These are phyloP conservation scores for Caenorhabditis zanzibari DNA, from an alignment of 2,888 invertebrate genomes.

Conservation along the genomic window DNA sequence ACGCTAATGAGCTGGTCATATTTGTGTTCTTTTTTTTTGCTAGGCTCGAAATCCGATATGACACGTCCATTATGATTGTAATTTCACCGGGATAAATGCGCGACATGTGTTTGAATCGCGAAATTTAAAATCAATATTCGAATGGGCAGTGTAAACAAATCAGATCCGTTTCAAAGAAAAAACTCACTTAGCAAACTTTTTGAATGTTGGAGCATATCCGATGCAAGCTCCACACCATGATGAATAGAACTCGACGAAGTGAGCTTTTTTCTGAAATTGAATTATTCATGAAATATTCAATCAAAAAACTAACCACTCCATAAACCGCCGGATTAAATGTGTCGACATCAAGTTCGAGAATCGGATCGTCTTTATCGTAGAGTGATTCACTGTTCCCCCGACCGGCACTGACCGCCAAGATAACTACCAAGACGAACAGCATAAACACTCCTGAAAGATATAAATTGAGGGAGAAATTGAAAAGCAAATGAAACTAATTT, in stretches of 20 bases:
- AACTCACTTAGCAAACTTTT: slow-evolving; percentile 86
- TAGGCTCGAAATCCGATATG: background rate
- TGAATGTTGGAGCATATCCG: slow-evolving; percentile 93
- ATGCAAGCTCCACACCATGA: slow-evolving; percentile 97
- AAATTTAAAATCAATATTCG: slow-evolving; percentile 30
- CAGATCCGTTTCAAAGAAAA: slow-evolving; percentile 4
- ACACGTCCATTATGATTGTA: background rate
- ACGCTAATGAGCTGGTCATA: background rate
- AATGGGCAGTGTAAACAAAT: slow-evolving; percentile 10
- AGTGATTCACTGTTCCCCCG: slow-evolving; percentile 49
- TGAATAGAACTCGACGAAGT: slow-evolving; percentile 94
- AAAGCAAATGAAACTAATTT: slow-evolving; percentile 8
- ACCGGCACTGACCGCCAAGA: slow-evolving; percentile 55
- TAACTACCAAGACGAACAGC: slow-evolving; percentile 64
- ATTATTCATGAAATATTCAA: background rate
- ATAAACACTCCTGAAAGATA: slow-evolving; percentile 62
- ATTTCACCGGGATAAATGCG: background rate
- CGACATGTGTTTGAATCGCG: slow-evolving; percentile 20
- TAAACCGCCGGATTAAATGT: slow-evolving; percentile 79
- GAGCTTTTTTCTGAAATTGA: slow-evolving; percentile 68
- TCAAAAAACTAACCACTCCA: slow-evolving; percentile 70
- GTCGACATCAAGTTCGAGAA: slow-evolving; percentile 79
- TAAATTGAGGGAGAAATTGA: background rate
- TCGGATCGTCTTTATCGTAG: slow-evolving; percentile 76
- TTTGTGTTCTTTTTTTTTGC: background rate